These are phyloP conservation scores for Heloderma charlesbogerti DNA, from an alignment of 2,113 vertebrate species.

Conservation along the genomic window DNA sequence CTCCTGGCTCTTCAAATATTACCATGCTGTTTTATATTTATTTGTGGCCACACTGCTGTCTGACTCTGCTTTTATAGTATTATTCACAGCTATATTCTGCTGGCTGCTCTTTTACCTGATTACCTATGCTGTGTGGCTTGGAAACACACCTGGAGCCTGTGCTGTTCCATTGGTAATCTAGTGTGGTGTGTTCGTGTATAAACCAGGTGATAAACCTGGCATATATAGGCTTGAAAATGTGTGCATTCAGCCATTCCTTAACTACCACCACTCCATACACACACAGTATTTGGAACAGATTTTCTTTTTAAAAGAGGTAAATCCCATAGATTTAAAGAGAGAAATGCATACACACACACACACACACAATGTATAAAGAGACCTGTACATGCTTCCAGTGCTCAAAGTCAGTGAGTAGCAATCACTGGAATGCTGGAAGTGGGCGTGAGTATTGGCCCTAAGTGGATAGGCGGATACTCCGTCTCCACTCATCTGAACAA, in stretches of 20 bases:
- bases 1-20: slow-evolving; percentile 42
- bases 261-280: too few relatives aligned
- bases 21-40: slow-evolving; percentile 44
- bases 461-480: not conserved
- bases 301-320: too few relatives aligned
- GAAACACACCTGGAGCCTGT: slow-evolving; percentile 41
- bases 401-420: not conserved
- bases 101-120: slow-evolving; percentile 51
- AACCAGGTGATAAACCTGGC: not conserved
- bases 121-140: slow-evolving; percentile 48
- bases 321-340: too few relatives aligned
- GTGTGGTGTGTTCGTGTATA: not conserved
- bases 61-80: slow-evolving; percentile 8
- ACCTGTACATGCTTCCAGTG: too few relatives aligned
- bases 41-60: slow-evolving; percentile 32
- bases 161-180: not conserved
- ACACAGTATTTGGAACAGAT: too few relatives aligned
- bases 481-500: not conserved
- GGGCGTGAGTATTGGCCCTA: not conserved
- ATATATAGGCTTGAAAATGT: not conserved
- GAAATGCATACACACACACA: too few relatives aligned
- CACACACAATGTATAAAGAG: too few relatives aligned
- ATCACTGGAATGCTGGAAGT: not conserved
- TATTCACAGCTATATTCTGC: slow-evolving; percentile 29
- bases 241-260: not conserved